These are phyloP conservation scores for Hydrotaea diabolus DNA, from an alignment of 2,888 invertebrate species.

Conservation along the genomic window DNA sequence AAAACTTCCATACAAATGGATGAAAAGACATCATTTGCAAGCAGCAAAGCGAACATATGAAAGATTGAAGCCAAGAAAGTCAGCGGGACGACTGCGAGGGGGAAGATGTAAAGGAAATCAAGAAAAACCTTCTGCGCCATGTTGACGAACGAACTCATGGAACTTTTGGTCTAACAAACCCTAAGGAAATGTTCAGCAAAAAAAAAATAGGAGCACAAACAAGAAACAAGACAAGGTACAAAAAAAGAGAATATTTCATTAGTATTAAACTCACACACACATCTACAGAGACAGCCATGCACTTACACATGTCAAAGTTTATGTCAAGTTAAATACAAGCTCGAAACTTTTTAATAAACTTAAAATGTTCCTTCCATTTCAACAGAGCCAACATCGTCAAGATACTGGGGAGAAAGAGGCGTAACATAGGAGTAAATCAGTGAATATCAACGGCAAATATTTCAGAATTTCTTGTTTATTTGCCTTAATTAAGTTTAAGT, in stretches of 20 bases:
- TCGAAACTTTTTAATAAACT: slow-evolving; percentile 37
- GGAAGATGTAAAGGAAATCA: slow-evolving; percentile 34
- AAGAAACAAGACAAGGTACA: neutral
- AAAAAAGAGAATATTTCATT: slow-evolving; percentile 41
- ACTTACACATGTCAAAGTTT: slow-evolving; percentile 27
- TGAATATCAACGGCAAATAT: neutral
- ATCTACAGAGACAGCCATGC: neutral
- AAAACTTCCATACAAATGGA: slow-evolving; percentile 47
- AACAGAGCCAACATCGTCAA: slow-evolving; percentile 1
- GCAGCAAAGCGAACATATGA: slow-evolving; percentile 17
- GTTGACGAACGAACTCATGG: slow-evolving; percentile 49
- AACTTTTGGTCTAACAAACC: slow-evolving; percentile 58
- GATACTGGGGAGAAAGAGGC: no score
- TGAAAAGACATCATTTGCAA: slow-evolving; percentile 65
- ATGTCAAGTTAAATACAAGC: slow-evolving; percentile 27
- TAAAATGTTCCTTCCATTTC: slow-evolving; percentile 13
- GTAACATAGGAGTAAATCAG: neutral
- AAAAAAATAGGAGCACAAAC: neutral
- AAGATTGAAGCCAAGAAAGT: neutral
- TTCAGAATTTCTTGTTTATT: neutral
- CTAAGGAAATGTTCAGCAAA: slow-evolving; percentile 52
- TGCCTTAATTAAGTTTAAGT: slow-evolving; percentile 8
- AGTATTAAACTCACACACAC: slow-evolving; percentile 21
- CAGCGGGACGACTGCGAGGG: no score
- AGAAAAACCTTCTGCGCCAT: slow-evolving; percentile 44